These are phyloP conservation scores for Hydraecia micacea DNA, from an alignment of 2,888 invertebrate species.

Conservation along the genomic window DNA sequence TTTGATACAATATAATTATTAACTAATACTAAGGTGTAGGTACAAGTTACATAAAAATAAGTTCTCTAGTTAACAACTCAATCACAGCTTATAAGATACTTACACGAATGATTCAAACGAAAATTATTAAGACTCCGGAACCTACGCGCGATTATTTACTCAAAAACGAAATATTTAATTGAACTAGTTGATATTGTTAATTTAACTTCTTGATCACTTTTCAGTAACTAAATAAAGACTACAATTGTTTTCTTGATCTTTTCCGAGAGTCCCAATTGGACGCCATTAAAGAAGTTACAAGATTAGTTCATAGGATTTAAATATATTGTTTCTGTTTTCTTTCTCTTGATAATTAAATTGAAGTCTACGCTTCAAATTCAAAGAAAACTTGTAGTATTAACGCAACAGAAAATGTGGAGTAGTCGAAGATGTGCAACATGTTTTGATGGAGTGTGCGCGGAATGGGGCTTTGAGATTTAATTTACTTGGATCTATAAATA, in stretches of 20 bases:
- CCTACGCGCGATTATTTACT: not conserved
- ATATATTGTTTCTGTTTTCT: slow-evolving; percentile 62
- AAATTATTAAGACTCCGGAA: slow-evolving; percentile 18
- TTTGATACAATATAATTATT: not conserved
- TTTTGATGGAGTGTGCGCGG: too few relatives aligned
- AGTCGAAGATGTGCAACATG: too few relatives aligned
- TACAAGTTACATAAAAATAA: slow-evolving; percentile 13
- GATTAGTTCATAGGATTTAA: slow-evolving; percentile 66
- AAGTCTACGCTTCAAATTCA: slow-evolving; percentile 26
- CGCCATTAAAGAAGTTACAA: slow-evolving; percentile 63
- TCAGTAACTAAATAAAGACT: slow-evolving; percentile 42
- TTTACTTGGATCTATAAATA: too few relatives aligned
- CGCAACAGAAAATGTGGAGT: slow-evolving; percentile 13
- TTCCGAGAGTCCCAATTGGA: slow-evolving; percentile 59
- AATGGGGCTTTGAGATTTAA: too few relatives aligned
- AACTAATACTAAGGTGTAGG: not conserved
- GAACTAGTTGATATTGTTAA: slow-evolving; percentile 38
- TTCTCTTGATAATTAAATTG: slow-evolving; percentile 57
- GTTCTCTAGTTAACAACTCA: slow-evolving; percentile 9
- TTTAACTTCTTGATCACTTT: slow-evolving; percentile 42
- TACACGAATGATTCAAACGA: slow-evolving; percentile 18
- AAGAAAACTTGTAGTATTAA: slow-evolving; percentile 22
- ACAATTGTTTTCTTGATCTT: slow-evolving; percentile 63
- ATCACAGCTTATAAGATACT: slow-evolving; percentile 38
- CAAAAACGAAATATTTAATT: slow-evolving; percentile 36